Base-by-base conservation (phyloP, 2,113 vertebrate genomes). In the Ceyx margarethae region DNA sequence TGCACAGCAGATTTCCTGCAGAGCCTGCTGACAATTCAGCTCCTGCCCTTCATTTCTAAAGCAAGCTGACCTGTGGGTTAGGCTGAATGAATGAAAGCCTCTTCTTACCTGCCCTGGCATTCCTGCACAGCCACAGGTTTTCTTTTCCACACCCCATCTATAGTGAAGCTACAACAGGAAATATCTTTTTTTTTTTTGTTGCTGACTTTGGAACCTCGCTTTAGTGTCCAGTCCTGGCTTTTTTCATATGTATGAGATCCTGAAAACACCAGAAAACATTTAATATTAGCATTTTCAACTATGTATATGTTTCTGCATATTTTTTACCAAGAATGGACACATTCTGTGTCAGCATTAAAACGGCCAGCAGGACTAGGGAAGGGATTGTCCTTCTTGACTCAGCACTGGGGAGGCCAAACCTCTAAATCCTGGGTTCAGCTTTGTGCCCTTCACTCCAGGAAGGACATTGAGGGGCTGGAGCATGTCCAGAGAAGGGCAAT, bases 1-100 rank as follows among this genome's bases (percentile, higher is more conserved):
- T 58, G 2, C 1, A 10, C 1, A 51, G 48, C 0, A 26, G 35
- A 16, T 20, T 71, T 65, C 33, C 64, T 31, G 4, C 51, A 56
- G 54, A 89, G 28, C 19, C 61, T 25, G 28, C 77, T 48, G 51
- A 35, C 20, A 54, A 28, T 53, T 6, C 74, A 50, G 37, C 50
- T 51, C 33, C 40, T 35, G 66, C 33, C 18, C 18, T 35, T 78
- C 43, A 20, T 51, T 66, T 64, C 40, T 28, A 25, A 21, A 14
- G 23, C 18, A 58, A 9, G 26, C 29, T n/a, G 35, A 33, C 42
- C 61, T 35, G 23, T 29, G 69, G 33, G 31, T 65, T 18, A 43
- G 40, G 3, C 10, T 23, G 11, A 15, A 6, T 23, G 43, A 33
- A 31, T 12, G 28, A 26, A 74, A 85, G 23, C 25, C 22, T 64